Evolutionary conservation across 2,797 vertebrate species (phyloP).

Genomic region (Anabas testudineus): DNA sequence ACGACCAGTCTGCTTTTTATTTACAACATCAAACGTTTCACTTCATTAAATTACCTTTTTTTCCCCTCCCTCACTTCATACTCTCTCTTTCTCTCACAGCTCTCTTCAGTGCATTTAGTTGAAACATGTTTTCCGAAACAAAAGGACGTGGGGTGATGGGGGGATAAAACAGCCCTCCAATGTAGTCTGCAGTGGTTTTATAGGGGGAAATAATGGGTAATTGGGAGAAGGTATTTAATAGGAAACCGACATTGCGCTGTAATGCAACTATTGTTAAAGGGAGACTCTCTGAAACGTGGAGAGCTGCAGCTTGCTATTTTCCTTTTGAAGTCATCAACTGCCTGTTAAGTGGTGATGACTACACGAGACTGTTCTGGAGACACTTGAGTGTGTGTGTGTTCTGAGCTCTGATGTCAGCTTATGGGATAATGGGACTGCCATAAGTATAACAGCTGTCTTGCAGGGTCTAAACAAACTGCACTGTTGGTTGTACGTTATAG

Average conservation of each 20-base stretch:
- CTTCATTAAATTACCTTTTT: conserved; percentile 86
- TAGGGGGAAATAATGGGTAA: conserved; percentile 88
- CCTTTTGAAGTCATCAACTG: conserved; percentile 65
- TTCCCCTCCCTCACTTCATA: conserved; percentile 58
- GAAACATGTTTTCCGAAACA: conserved; percentile 88
- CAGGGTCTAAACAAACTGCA: conserved; percentile 10
- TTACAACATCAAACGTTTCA: conserved; percentile 89
- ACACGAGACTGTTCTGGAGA: conserved; percentile 52
- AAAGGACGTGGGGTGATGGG: conserved; percentile 75
- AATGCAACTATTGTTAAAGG: conserved; percentile 79
- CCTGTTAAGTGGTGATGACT: conserved; percentile 68
- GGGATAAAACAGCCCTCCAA: conserved; percentile 78
- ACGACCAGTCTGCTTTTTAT: conserved; percentile 85
- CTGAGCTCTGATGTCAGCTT: conserved; percentile 44
- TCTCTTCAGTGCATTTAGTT: conserved; percentile 77
- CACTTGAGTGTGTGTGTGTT: conserved; percentile 47
- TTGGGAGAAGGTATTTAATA: conserved; percentile 89
- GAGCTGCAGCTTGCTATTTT: conserved; percentile 62
- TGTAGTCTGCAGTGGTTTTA: conserved; percentile 86
- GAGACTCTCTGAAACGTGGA: conserved; percentile 75
- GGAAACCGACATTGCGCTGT: conserved; percentile 80
- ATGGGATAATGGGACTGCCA: conserved; percentile 9
- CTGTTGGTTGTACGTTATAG: background rate
- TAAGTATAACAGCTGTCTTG: conserved; percentile 1
- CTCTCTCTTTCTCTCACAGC: conserved; percentile 37